phyloP scores from a whole-genome alignment of 2,113 vertebrate genomes.

The Osmerus eperlanus region DNA sequence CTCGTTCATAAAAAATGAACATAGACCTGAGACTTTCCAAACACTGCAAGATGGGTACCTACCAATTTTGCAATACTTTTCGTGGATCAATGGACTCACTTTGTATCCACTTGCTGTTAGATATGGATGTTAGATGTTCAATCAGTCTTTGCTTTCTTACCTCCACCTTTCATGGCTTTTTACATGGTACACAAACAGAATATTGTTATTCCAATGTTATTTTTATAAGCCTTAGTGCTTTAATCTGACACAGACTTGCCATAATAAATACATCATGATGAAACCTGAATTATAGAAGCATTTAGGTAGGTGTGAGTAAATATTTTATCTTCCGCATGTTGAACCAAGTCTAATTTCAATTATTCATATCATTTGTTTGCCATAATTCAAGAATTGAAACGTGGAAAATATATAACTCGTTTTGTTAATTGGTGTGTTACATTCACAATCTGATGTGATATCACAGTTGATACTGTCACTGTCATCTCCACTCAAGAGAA shows the following conservation, averaged over 20 bases:
- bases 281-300: slow-evolving; percentile 37
- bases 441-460: neutral
- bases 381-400: slow-evolving; percentile 10
- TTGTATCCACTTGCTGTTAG: neutral
- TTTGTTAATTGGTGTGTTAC: neutral
- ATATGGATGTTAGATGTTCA: neutral
- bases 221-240: slow-evolving; percentile 9
- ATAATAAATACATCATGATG: slow-evolving; percentile 22
- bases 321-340: slow-evolving; percentile 42
- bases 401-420: slow-evolving; percentile 13
- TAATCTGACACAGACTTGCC: slow-evolving; percentile 15
- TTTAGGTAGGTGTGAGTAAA: slow-evolving; percentile 36
- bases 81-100: neutral
- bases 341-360: slow-evolving; percentile 40
- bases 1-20: slow-evolving; percentile 8
- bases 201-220: neutral
- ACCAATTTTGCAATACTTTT: neutral
- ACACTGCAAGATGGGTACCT: neutral
- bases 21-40: neutral
- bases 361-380: slow-evolving; percentile 23
- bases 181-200: slow-evolving; percentile 1
- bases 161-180: neutral
- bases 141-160: neutral
- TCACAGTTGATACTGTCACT: neutral
- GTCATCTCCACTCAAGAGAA: neutral